These are phyloP conservation scores for Sturmia bella DNA, from an alignment of 2,888 invertebrate genomes.

Conservation along the genomic window DNA sequence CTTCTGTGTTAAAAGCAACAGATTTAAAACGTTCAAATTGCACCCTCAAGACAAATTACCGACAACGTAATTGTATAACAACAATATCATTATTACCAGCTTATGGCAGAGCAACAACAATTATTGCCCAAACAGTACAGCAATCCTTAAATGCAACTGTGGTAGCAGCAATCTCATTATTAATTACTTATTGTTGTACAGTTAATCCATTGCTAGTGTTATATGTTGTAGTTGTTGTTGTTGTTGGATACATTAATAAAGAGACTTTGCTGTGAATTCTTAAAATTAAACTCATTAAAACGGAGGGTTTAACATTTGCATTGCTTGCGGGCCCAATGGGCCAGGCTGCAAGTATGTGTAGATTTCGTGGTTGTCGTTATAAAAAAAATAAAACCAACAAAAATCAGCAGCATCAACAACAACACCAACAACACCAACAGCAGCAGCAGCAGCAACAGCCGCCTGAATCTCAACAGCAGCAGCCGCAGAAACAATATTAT, in stretches of 20 bases:
- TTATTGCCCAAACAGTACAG: conserved; percentile 13
- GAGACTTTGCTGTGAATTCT: conserved; percentile 72
- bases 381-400: conserved; percentile 86
- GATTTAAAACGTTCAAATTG: conserved; percentile 55
- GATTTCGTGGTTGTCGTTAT: conserved; percentile 89
- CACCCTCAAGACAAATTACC: conserved; percentile 47
- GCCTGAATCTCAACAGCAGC: conserved; percentile 16
- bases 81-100: conserved; percentile 39
- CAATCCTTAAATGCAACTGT: background rate
- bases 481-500: conserved; percentile 49
- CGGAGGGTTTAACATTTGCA: conserved; percentile 82
- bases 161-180: background rate
- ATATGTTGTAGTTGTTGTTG: conserved; percentile 2
- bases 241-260: background rate
- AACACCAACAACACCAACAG: conserved; percentile 59
- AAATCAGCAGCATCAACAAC: conserved; percentile 65
- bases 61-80: conserved; percentile 42
- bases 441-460: conserved; percentile 49
- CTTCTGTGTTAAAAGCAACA: conserved; percentile 7
- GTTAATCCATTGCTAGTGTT: conserved; percentile 37
- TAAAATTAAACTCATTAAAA: conserved; percentile 81
- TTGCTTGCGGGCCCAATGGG: conserved; percentile 85
- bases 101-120: conserved; percentile 23
- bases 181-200: conserved; percentile 15
- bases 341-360: conserved; percentile 91